Base-by-base conservation (phyloP, 2,113 vertebrate species). In the Acanthisitta chloris region DNA sequence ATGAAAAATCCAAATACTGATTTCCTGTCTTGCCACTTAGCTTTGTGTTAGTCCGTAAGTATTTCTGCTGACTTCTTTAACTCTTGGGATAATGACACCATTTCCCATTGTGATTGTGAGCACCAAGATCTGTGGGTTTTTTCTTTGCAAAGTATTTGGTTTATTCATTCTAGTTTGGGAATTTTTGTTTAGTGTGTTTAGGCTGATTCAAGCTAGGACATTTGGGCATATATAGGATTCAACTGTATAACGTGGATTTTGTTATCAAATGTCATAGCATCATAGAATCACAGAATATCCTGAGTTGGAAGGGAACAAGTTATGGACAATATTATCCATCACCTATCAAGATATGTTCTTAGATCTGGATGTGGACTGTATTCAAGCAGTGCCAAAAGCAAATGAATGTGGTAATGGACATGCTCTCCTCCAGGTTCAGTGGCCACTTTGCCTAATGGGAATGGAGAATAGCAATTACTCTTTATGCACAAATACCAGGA, bases 321-420 rank as follows among this genome's bases (percentile, higher is more conserved):
- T 14, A 36, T 58, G 51, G 15, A 9, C 28, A 38, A 1, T 64
- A 43, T 76, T 58, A 55, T 12, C 15, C 16, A 9, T 9, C 59
- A 4, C 3, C 12, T 67, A 6, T 13, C 14, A 42, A 29, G 19
- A 45, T 8, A n/a, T 1, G 10, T 58, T 46, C 14, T 69, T 40
- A 62, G 25, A 77, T 26, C 3, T 33, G 24, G 4, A 13, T 1
- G 0, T 17, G 16, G 18, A 3, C 45, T 49, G 2, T 33, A 15
- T 45, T 14, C 1, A 2, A 57, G 11, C 8, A n/a, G 25, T 2
- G 4, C 12, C 31, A 45, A 36, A 81, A 73, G 8, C 3, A 84
- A 73, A 57, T 7, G 12, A 6, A 29, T 49, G 11, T 59, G 49
- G 12, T n/a, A 65, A 70, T 5, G 8, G 31, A 15, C 20, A 8